phyloP scores from a whole-genome alignment of 2,888 invertebrate genomes.

The Bembecia ichneumoniformis region DNA sequence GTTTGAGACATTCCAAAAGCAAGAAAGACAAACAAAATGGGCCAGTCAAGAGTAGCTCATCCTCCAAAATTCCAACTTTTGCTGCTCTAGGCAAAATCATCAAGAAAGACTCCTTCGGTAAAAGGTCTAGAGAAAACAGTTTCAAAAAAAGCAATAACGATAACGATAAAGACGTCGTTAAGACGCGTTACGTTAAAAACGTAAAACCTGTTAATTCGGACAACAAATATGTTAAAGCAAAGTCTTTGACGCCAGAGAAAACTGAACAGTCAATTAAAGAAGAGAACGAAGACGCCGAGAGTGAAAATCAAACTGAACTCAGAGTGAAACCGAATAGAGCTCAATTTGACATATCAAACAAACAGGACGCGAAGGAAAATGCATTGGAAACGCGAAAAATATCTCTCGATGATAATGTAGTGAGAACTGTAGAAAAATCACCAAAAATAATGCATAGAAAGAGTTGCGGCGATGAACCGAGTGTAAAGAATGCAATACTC shows the following conservation, averaged over 20 bases:
- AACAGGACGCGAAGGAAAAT: conserved; percentile 11
- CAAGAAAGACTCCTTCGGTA: conserved; percentile 60
- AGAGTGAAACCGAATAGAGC: conserved; percentile 12
- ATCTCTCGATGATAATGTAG: conserved; percentile 8
- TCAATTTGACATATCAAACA: conserved; percentile 10
- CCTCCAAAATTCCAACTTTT: conserved; percentile 65
- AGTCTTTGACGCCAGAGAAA: conserved; percentile 56
- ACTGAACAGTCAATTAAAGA: conserved; percentile 38
- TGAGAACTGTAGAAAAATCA: conserved; percentile 12
- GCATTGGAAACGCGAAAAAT: conserved; percentile 17
- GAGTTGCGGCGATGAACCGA: conserved; percentile 64
- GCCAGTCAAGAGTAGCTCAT: conserved; percentile 54
- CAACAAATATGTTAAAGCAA: conserved; percentile 60
- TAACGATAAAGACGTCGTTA: conserved; percentile 23
- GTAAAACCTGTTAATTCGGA: conserved; percentile 38
- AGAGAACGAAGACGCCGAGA: conserved; percentile 24
- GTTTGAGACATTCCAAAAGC: conserved; percentile 56
- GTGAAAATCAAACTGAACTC: conserved; percentile 5
- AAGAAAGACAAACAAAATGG: conserved; percentile 44
- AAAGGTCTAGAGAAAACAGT: conserved; percentile 38
- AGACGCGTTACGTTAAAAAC: conserved; percentile 58
- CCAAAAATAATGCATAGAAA: conserved; percentile 41
- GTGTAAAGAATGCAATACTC: conserved; percentile 17
- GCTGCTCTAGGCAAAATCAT: conserved; percentile 65
- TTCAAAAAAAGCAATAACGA: conserved; percentile 28